Conservation (phyloP, 2,797 vertebrate species). For the Geotria australis region DNA sequence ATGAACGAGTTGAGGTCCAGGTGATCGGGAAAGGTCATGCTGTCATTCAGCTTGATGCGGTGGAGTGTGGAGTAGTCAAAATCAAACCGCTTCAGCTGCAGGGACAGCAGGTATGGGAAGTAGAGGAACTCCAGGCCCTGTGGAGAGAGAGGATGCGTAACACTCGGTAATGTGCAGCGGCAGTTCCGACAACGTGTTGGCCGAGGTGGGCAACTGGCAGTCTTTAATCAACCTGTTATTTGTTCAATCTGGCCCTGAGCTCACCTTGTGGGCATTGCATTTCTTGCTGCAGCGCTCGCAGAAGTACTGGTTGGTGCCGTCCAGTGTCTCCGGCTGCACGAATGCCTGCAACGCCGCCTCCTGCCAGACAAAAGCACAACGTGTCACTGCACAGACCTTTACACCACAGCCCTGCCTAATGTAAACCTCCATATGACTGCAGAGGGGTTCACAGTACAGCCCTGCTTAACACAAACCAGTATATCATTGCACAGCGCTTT, state of each 20-base stretch:
- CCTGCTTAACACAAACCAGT: too few relatives aligned
- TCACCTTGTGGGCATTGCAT: constrained; percentile 89
- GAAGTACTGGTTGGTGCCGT: constrained; percentile 93
- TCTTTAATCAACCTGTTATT: background rate
- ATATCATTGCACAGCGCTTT: too few relatives aligned
- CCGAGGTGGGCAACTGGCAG: too few relatives aligned
- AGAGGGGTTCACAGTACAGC: too few relatives aligned
- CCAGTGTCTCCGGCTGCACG: constrained; percentile 82
- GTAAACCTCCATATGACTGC: too few relatives aligned
- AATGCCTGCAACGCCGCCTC: constrained; percentile 95
- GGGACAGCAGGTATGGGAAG: constrained; percentile 74
- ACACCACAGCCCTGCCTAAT: too few relatives aligned
- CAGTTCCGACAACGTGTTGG: background rate
- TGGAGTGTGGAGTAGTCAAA: constrained; percentile 99
- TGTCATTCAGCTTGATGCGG: constrained; percentile 87
- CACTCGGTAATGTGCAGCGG: background rate
- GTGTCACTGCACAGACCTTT: background rate
- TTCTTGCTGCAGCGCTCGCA: constrained; percentile 98
- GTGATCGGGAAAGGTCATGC: constrained; percentile 93
- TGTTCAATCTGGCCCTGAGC: background rate
- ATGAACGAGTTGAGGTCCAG: constrained; percentile 94
- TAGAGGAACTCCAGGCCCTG: constrained; percentile 87
- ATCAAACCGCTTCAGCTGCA: constrained; percentile 93
- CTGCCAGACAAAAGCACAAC: constrained; percentile 10
- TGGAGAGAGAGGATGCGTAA: constrained; percentile 2